Percentiles rank a stretch among this genome's conserved stretches.
Conservation (phyloP, 2,888 invertebrate genomes). For the Clepsis dumicolana region DNA sequence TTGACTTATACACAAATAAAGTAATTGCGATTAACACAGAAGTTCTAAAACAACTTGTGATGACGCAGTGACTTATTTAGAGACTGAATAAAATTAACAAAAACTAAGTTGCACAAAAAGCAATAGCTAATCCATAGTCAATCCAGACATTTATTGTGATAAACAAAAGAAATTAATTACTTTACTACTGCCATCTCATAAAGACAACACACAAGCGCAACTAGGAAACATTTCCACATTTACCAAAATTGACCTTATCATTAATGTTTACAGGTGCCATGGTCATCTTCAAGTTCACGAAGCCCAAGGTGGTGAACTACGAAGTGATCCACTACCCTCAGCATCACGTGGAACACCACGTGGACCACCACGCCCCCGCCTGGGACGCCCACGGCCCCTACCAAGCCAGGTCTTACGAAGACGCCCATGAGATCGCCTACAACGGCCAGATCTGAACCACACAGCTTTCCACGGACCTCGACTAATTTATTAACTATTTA, state of each 20-base stretch:
- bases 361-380: conserved; percentile 85
- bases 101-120: no score
- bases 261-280: conserved; percentile 86
- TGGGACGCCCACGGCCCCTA: conserved; percentile 87
- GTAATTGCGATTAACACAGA: no score
- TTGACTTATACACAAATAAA: background rate
- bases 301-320: conserved; percentile 94
- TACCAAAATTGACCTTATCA: background rate
- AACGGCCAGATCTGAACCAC: conserved; percentile 76
- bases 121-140: no score
- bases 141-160: no score
- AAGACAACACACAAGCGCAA: no score
- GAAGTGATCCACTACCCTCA: conserved; percentile 94
- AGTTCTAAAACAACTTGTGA: no score
- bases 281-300: conserved; percentile 94
- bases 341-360: conserved; percentile 89
- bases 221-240: background rate
- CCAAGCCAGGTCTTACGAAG: conserved; percentile 87
- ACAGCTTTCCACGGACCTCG: conserved; percentile 75
- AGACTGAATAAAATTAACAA: no score
- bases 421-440: conserved; percentile 87
- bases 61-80: no score
- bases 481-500: conserved; percentile 80
- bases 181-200: no score
- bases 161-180: no score